Evolutionary conservation across 1,140 invertebrate species (phyloP).

Genomic region (Vanessa atalanta): DNA sequence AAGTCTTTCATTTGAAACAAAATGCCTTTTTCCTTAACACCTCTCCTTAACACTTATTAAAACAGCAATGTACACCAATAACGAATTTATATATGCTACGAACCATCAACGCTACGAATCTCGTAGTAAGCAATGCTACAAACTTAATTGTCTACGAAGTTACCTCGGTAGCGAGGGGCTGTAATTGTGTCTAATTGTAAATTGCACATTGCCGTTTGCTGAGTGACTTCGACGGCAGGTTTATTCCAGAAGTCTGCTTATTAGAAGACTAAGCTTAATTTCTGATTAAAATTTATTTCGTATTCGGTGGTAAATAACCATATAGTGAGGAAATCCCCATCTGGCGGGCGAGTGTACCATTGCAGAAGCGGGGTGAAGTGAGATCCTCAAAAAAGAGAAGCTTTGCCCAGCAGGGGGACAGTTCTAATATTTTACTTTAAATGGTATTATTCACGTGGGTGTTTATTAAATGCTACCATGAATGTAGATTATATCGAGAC

Average conservation of each 20-base stretch:
- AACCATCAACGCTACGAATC: conserved; percentile 10
- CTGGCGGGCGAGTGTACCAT: no score
- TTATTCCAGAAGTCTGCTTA: neutral
- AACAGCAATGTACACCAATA: neutral
- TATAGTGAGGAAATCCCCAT: no score
- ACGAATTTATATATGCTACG: neutral
- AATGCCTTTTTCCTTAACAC: neutral
- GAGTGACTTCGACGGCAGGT: conserved; percentile 6
- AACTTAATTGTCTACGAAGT: conserved; percentile 33
- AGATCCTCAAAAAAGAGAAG: no score
- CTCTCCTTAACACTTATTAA: neutral
- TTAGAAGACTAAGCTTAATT: neutral
- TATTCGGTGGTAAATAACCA: no score
- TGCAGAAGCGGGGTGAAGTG: no score
- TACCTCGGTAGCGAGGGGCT: conserved; percentile 17
- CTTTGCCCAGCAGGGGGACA: no score
- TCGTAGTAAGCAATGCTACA: conserved; percentile 17
- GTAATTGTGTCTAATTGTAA: conserved; percentile 27
- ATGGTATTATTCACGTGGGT: no score
- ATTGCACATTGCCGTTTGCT: conserved; percentile 20
- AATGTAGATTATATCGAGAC: no score
- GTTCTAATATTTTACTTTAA: no score
- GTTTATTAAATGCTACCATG: no score
- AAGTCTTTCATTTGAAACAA: conserved; percentile 1
- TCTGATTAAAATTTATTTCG: no score